These are phyloP conservation scores for Eupithecia dodoneata DNA, from an alignment of 2,888 invertebrate genomes.

Conservation along the genomic window DNA sequence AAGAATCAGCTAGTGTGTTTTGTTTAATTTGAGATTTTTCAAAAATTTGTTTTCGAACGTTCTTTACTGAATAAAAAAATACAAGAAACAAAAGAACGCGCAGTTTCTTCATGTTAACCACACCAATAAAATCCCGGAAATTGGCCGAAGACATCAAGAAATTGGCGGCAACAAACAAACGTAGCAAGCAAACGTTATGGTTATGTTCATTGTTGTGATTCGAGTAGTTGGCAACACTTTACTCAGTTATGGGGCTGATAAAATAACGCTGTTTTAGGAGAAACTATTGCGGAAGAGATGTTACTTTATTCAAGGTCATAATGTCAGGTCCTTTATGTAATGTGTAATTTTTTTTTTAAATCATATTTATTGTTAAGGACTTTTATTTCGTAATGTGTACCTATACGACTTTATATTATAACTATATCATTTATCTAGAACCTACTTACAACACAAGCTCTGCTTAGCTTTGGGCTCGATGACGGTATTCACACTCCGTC, in stretches of 20 bases:
- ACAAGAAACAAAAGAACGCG: slow-evolving; percentile 16
- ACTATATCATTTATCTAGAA: too few species aligned
- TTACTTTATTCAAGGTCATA: not conserved
- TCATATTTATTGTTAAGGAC: too few species aligned
- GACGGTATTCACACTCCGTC: too few species aligned
- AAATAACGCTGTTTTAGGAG: slow-evolving; percentile 24
- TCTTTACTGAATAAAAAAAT: not conserved
- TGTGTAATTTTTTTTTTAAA: too few species aligned
- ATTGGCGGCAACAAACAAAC: slow-evolving; percentile 66
- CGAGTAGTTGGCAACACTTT: slow-evolving; percentile 71
- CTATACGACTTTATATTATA: not conserved
- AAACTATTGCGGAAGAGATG: not conserved
- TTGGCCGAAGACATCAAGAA: slow-evolving; percentile 46
- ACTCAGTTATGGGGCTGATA: slow-evolving; percentile 53
- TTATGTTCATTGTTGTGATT: slow-evolving; percentile 69
- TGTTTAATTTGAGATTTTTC: not conserved
- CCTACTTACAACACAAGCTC: not conserved
- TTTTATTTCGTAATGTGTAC: too few species aligned
- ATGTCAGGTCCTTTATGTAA: too few species aligned
- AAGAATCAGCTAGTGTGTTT: not conserved
- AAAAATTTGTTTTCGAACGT: not conserved
- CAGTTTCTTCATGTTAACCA: not conserved
- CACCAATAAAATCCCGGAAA: slow-evolving; percentile 45
- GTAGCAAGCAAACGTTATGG: slow-evolving; percentile 69
- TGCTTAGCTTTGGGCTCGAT: not conserved